A percentile compares a stretch with the other conserved stretches of the same genome.
Evolutionary conservation across 2,888 invertebrate genomes (phyloP).

Genomic region (Ephialtes manifestator): DNA sequence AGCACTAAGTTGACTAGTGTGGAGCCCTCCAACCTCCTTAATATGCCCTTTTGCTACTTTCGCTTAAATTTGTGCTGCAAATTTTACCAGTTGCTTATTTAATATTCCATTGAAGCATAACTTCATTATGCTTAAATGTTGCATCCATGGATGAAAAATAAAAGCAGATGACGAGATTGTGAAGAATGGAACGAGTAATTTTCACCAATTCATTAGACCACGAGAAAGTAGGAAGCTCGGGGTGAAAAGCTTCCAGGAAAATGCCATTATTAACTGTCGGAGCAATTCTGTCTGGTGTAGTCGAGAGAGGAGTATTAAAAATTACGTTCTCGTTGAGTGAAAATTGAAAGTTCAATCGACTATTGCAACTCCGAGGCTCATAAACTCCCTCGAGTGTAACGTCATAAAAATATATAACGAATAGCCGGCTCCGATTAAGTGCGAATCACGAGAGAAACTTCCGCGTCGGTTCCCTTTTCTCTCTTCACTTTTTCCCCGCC

Average conservation of each 20-base stretch:
- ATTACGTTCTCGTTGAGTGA: conserved; percentile 57
- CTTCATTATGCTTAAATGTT: neutral
- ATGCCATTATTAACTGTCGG: conserved; percentile 56
- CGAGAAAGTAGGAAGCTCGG: conserved; percentile 18
- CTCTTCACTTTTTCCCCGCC: conserved; percentile 15
- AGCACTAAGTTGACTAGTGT: no score
- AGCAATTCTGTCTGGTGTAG: conserved; percentile 53
- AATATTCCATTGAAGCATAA: neutral
- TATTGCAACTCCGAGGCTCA: conserved; percentile 60
- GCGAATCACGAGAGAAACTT: conserved; percentile 63
- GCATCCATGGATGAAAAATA: neutral
- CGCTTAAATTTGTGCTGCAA: neutral
- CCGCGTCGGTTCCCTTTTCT: conserved; percentile 29
- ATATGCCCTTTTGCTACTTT: no score
- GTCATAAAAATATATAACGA: conserved; percentile 72
- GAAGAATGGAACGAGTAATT: conserved; percentile 44
- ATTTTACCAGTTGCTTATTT: neutral
- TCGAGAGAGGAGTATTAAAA: conserved; percentile 66
- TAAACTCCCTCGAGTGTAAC: conserved; percentile 67
- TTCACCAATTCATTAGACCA: conserved; percentile 42
- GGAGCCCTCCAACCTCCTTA: no score
- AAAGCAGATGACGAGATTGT: conserved; percentile 8
- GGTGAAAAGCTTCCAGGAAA: conserved; percentile 33
- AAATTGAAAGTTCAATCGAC: conserved; percentile 72
- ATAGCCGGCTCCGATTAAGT: conserved; percentile 63